phyloP scores from a whole-genome alignment of 1,140 invertebrate species.

The Ylistrum balloti region DNA sequence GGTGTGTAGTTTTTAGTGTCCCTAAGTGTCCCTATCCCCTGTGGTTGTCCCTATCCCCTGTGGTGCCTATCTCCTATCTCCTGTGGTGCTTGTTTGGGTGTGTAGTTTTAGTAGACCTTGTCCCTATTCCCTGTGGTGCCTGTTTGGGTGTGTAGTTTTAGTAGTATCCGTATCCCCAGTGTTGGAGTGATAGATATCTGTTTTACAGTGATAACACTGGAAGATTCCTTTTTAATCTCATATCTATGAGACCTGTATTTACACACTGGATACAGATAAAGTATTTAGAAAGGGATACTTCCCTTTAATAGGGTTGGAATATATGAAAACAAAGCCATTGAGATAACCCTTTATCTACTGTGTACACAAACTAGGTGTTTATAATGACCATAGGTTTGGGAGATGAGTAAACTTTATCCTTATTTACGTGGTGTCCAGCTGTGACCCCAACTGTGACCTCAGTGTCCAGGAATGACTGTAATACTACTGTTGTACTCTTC shows the following conservation, averaged over 20 bases:
- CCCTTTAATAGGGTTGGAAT: constrained; percentile 33
- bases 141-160: too few relatives aligned
- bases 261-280: constrained; percentile 28
- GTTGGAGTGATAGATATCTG: neutral
- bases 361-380: constrained; percentile 38
- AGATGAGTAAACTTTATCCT: constrained; percentile 5
- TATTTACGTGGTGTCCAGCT: neutral
- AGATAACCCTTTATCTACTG: neutral
- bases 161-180: too few relatives aligned
- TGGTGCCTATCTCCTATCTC: too few relatives aligned
- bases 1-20: too few relatives aligned
- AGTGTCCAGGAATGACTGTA: neutral
- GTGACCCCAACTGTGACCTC: neutral
- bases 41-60: too few relatives aligned
- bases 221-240: constrained; percentile 23
- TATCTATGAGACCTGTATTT: neutral
- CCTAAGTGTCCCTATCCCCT: too few relatives aligned
- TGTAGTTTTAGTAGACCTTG: too few relatives aligned
- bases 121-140: too few relatives aligned
- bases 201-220: neutral
- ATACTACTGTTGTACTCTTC: neutral
- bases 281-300: neutral
- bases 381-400: neutral
- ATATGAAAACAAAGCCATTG: constrained; percentile 8
- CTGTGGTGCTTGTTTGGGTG: too few relatives aligned